Base-by-base conservation (phyloP, 2,888 invertebrate genomes). In the Acheta domesticus region DNA sequence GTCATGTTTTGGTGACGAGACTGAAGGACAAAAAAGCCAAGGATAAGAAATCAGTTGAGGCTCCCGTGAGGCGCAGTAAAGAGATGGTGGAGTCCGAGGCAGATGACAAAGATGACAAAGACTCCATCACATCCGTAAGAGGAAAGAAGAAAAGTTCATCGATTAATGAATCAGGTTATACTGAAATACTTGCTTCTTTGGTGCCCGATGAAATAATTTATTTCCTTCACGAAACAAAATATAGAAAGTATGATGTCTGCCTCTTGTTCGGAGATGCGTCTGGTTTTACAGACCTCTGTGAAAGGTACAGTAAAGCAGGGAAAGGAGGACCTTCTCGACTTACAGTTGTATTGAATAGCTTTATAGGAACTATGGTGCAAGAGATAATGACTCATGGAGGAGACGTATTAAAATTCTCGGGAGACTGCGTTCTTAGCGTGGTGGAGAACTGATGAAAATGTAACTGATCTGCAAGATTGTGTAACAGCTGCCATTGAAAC, bases 321-420 rank as follows among this genome's bases (percentile, higher is more conserved):
- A 89, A 89, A 82, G 91, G 92, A 1, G 93, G 93, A 0, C 92
- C 93, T 0, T 93, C 93, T 8, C 89, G 91, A 80, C 86, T 94
- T 75, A 92, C 93, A 0, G 90, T 91, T 84, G 92, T 92, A 0
- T 85, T 94, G 11, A 93, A 93, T 86, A 89, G 89, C 3, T 94
- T 93, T 85, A 91, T 94, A 82, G 92, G 92, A 0, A 90, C 92
- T 0, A 91, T 94, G 89, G 91, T 93, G 0, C 92, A 92, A 84
- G 92, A 92, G 85, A 91, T 92, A 81, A 85, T 93, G 49, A 89
- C 89, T 0, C 90, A 91, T 82, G 89, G 90, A 78, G 93, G 92
- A 0, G 93, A 93, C 82, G 89, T 93, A 1, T 86, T 92, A 1
- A 92, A 92, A 85, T 92, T 92, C 84, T 91, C 92, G 14, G 92